A percentile compares a stretch with the other conserved stretches of the same genome.
These are phyloP conservation scores for Planococcus citri DNA, from an alignment of 1,140 invertebrate genomes.

Conservation along the genomic window DNA sequence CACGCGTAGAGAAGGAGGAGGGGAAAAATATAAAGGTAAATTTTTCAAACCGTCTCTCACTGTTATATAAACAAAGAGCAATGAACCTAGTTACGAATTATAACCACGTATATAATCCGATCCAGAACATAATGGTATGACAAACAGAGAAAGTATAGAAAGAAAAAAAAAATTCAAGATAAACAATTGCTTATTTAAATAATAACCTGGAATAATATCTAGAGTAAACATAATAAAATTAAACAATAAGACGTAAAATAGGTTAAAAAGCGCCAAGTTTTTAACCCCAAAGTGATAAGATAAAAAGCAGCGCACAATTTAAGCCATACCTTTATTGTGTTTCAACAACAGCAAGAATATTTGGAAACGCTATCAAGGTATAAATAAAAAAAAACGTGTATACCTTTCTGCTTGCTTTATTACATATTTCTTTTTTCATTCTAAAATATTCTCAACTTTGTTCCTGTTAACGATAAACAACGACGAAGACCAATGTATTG, in stretches of 20 bases:
- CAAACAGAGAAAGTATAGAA: too few species aligned
- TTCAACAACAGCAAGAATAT: background rate
- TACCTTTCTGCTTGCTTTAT: too few species aligned
- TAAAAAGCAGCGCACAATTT: constrained; percentile 13
- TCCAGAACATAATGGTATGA: constrained; percentile 11
- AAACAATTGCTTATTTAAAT: constrained; percentile 18
- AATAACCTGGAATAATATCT: constrained; percentile 20
- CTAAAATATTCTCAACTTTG: too few species aligned
- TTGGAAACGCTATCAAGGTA: constrained; percentile 1
- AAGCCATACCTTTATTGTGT: constrained; percentile 13
- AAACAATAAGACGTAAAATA: constrained; percentile 17
- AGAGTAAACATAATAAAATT: constrained; percentile 16
- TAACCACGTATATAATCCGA: background rate
- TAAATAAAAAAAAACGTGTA: background rate
- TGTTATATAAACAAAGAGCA: background rate
- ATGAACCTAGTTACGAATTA: constrained; percentile 14
- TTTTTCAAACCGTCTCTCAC: too few species aligned
- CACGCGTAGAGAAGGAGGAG: too few species aligned
- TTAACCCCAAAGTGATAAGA: background rate
- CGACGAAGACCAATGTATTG: too few species aligned
- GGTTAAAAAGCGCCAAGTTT: constrained; percentile 10
- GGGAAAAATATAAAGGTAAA: background rate
- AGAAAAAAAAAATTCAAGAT: background rate
- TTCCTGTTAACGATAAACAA: too few species aligned
- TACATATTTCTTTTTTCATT: too few species aligned